These are phyloP conservation scores for Drosophila gaucha DNA, from an alignment of 2,888 invertebrate genomes.

Conservation along the genomic window DNA sequence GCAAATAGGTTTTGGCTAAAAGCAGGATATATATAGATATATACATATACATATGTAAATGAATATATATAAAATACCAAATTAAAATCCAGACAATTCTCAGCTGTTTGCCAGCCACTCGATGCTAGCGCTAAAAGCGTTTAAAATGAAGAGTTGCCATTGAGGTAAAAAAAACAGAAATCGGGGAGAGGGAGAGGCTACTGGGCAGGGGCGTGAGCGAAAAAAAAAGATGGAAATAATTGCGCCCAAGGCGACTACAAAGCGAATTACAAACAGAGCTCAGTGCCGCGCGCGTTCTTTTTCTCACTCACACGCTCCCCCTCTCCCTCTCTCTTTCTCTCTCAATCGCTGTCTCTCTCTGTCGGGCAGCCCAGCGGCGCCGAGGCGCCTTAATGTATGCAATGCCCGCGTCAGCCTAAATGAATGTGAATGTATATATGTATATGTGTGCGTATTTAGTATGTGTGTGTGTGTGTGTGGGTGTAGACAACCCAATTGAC, in stretches of 20 bases:
- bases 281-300: conserved; percentile 33
- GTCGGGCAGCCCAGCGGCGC: conserved; percentile 32
- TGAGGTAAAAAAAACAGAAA: conserved; percentile 23
- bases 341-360: background rate
- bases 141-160: conserved; percentile 54
- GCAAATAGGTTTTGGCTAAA: conserved; percentile 3
- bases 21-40: conserved; percentile 5
- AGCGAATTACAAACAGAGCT: conserved; percentile 72
- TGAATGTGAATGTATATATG: conserved; percentile 52
- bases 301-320: background rate
- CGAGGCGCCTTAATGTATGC: conserved; percentile 66
- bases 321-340: background rate
- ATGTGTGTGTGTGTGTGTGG: conserved; percentile 12
- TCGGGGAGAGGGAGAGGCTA: background rate
- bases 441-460: background rate
- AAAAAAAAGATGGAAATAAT: conserved; percentile 66
- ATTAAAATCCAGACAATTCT: conserved; percentile 59
- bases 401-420: conserved; percentile 56
- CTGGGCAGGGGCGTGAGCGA: background rate
- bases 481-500: conserved; percentile 62
- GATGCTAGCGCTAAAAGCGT: conserved; percentile 61
- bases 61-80: conserved; percentile 23
- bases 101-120: conserved; percentile 71
- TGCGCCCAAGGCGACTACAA: conserved; percentile 78
- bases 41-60: background rate